Conservation (phyloP, 2,113 vertebrate genomes). For the Danionella cerebrum region DNA sequence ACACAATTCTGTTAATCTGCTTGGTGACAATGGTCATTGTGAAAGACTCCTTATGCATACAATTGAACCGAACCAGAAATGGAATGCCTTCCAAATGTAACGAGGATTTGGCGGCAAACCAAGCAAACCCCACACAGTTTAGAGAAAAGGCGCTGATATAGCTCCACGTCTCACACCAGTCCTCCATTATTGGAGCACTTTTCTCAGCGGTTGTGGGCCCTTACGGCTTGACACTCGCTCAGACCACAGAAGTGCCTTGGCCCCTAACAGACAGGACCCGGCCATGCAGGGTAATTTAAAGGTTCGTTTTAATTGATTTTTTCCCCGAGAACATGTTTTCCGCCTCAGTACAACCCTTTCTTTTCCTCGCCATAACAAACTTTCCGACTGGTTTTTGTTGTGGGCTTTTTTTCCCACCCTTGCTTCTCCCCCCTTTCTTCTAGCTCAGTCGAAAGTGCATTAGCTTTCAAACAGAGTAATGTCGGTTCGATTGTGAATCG, state of each 20-base stretch:
- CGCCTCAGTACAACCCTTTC: constrained; percentile 37
- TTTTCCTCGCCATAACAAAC: constrained; percentile 27
- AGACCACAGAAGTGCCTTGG: constrained; percentile 23
- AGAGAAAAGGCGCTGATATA: neutral
- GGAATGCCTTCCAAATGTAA: neutral
- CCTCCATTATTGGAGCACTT: constrained; percentile 38
- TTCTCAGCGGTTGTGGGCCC: constrained; percentile 34
- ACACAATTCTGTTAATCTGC: neutral
- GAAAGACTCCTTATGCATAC: neutral
- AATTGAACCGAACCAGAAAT: neutral
- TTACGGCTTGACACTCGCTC: constrained; percentile 18
- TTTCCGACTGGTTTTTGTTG: constrained; percentile 38
- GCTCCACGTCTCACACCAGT: constrained; percentile 19
- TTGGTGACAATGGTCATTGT: constrained; percentile 4
- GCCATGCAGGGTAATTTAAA: constrained; percentile 39
- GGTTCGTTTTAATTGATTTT: constrained; percentile 47
- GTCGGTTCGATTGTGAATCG: constrained; percentile 48
- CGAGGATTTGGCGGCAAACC: neutral
- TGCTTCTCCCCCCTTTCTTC: constrained; percentile 29
- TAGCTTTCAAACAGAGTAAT: constrained; percentile 53
- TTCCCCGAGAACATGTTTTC: constrained; percentile 37
- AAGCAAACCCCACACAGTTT: constrained; percentile 21
- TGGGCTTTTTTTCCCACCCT: constrained; percentile 15
- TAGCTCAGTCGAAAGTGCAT: constrained; percentile 49
- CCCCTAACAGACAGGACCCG: constrained; percentile 11